Evolutionary conservation across 1,140 invertebrate genomes (phyloP).

Genomic region (Camponotus floridanus): DNA sequence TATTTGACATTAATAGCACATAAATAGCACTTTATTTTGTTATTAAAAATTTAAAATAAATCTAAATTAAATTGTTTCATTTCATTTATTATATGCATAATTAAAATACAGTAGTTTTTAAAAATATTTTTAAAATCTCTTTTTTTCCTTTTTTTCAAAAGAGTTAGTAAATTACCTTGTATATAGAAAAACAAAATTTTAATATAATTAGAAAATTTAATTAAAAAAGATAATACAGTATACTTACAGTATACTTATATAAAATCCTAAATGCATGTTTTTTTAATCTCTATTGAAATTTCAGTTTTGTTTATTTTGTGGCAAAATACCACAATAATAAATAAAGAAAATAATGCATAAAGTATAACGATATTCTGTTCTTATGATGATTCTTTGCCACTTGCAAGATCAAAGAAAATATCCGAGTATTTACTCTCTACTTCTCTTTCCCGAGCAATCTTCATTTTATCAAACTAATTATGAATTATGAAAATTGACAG

Average conservation of each 20-base stretch:
- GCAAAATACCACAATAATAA: conserved; percentile 31
- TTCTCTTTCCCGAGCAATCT: background rate
- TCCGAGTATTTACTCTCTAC: background rate
- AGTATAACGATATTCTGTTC: background rate
- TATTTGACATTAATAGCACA: background rate
- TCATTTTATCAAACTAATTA: conserved; percentile 25
- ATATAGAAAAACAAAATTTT: background rate
- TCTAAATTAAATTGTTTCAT: background rate
- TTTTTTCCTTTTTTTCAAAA: background rate
- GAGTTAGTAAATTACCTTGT: background rate
- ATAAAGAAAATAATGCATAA: background rate
- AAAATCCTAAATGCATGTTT: background rate
- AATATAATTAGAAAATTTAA: background rate
- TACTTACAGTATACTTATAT: background rate
- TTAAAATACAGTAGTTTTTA: background rate
- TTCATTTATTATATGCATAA: conserved; percentile 13
- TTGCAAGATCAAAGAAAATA: background rate
- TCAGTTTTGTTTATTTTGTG: background rate
- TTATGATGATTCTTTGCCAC: background rate
- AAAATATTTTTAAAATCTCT: conserved; percentile 4
- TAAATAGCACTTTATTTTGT: conserved; percentile 11
- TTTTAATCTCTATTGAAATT: background rate
- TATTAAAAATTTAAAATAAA: conserved; percentile 4
- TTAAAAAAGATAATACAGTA: background rate
- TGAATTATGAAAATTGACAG: background rate